Evolutionary conservation across 2,797 vertebrate species (phyloP), one percentile per base, ranked within the genome.

Genomic region (Sorex maritimensis): DNA sequence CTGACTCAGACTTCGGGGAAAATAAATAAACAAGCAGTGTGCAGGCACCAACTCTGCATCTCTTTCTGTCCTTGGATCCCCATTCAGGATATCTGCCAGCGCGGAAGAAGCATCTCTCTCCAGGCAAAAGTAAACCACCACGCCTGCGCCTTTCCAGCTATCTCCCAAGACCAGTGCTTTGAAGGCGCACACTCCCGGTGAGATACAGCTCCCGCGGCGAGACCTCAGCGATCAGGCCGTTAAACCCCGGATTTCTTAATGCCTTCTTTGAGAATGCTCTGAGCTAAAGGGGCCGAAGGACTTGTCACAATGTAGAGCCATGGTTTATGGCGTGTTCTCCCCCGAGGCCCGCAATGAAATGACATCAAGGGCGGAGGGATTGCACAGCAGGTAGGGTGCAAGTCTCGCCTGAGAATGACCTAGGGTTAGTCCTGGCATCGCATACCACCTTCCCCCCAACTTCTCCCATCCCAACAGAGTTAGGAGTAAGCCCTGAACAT

Each of bases 11-110:
- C 44, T 81, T 88, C 1, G 34, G 55, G 52, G 55, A 69, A 90
- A 88, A 86, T 21, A 85, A 63, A 61, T 67, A 80, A 13, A 46
- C 30, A 26, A 69, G 77, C 13, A 41, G 24, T 10, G 61, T 63
- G 58, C 46, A 87, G 30, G 86, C 30, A n/a, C 15, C 0, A 5
- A 30, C 17, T 81, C 58, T 58, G 1, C 1, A 3, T n/a, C 41
- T 91, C 63, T 73, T 19, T 19, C 12, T 87, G 89, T 74, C 74
- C 81, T 90, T 93, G 72, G 75, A 86, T 80, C 84, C 65, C 77
- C 58, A 58, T 79, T 74, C 91, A 77, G 77, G 72, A 77, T 38
- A n/a, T 26, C 19, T 6, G 26, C 44, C 83, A 71, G 61, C 2
- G 0, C 23, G 58, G 24, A 74, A 80, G 58, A 26, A 55, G 2